A percentile compares a stretch with the other conserved stretches of the same genome.
These are phyloP conservation scores for Monochamus saltuarius DNA, from an alignment of 1,140 invertebrate genomes.

Conservation along the genomic window DNA sequence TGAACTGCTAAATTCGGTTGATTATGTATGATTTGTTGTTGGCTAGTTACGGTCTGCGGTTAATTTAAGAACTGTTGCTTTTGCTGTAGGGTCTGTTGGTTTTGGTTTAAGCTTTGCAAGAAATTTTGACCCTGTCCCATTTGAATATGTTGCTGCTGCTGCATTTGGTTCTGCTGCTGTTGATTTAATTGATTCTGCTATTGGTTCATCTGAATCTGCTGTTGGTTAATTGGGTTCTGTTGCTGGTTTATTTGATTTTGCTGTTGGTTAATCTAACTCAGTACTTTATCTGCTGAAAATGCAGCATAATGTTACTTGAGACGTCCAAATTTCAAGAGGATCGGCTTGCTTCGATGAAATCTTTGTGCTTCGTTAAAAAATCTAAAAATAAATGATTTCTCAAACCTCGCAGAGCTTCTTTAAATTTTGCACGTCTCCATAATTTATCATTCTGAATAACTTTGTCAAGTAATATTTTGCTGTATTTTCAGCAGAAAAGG, in stretches of 20 bases:
- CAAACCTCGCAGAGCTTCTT: too few relatives aligned
- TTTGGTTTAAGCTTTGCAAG: slow-evolving; percentile 30
- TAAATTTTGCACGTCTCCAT: too few relatives aligned
- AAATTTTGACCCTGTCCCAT: slow-evolving; percentile 19
- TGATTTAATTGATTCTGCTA: slow-evolving; percentile 56
- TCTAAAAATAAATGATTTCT: too few relatives aligned
- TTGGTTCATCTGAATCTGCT: slow-evolving; percentile 49
- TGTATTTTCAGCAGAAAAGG: too few relatives aligned
- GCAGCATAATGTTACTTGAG: too few relatives aligned
- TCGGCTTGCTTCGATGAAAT: too few relatives aligned
- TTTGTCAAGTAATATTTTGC: too few relatives aligned
- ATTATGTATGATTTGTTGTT: slow-evolving; percentile 34
- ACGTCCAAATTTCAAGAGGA: too few relatives aligned
- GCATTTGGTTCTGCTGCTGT: slow-evolving; percentile 30
- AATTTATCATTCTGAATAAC: too few relatives aligned
- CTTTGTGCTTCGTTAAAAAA: too few relatives aligned
- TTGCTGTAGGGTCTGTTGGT: slow-evolving; percentile 41
- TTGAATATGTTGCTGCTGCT: slow-evolving; percentile 53
- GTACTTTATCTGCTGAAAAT: too few relatives aligned
- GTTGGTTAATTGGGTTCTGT: slow-evolving; percentile 46
- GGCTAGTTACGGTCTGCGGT: slow-evolving; percentile 27
- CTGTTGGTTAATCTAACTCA: slow-evolving; percentile 35
- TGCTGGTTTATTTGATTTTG: slow-evolving; percentile 45
- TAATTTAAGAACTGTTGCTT: slow-evolving; percentile 31
- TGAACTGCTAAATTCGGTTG: slow-evolving; percentile 31